phyloP scores from a whole-genome alignment of 2,888 invertebrate genomes.

The Lasioglossum vierecki region DNA sequence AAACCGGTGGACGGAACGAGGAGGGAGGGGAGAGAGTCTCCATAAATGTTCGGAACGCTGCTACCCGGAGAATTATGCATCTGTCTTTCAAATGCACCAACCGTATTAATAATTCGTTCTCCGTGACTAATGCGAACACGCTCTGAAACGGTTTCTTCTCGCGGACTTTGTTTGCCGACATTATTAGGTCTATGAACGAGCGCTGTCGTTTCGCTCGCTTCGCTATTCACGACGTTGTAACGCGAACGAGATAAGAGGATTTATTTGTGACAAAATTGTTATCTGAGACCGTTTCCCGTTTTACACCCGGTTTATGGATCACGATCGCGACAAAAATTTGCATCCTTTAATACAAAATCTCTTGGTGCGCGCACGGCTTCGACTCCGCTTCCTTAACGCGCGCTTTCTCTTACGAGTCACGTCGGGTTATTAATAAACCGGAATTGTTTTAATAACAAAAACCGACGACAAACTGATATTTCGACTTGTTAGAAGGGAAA shows the following conservation, averaged over 20 bases:
- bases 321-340: not conserved
- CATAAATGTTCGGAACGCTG: slow-evolving; percentile 34
- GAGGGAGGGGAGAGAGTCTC: not conserved
- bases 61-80: slow-evolving; percentile 11
- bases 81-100: not conserved
- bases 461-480: not conserved
- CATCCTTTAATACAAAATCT: not conserved
- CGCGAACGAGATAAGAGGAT: not conserved
- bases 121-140: slow-evolving; percentile 17
- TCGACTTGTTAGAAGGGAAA: not conserved
- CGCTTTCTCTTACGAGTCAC: not conserved
- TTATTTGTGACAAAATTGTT: slow-evolving; percentile 19
- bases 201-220: not conserved
- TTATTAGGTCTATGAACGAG: slow-evolving; percentile 18
- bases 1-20: not conserved
- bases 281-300: not conserved
- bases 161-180: slow-evolving; percentile 13
- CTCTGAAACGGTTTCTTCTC: slow-evolving; percentile 10
- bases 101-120: slow-evolving; percentile 31
- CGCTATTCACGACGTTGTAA: slow-evolving; percentile 7
- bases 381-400: not conserved
- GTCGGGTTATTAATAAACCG: not conserved
- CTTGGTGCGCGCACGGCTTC: not conserved
- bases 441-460: not conserved
- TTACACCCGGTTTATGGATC: not conserved